These are phyloP conservation scores for Oreocharis arfaki DNA, from an alignment of 2,113 vertebrate genomes.

Conservation along the genomic window DNA sequence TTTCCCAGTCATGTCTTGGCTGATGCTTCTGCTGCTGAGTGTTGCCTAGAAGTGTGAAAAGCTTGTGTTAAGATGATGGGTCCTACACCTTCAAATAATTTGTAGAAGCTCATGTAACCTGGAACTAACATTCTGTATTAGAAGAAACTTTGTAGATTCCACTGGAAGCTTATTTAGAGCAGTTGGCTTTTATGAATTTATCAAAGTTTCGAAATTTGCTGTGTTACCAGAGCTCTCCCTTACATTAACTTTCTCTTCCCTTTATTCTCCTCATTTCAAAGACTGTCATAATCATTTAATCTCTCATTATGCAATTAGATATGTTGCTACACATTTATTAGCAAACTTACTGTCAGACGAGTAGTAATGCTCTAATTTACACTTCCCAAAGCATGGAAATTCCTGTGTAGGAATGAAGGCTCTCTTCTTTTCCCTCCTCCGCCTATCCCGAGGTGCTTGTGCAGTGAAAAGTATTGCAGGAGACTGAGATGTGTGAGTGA, in stretches of 20 bases:
- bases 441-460: not conserved
- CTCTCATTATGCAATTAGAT: conserved; percentile 8
- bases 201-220: not conserved
- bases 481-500: not conserved
- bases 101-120: not conserved
- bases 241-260: not conserved
- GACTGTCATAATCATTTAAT: not conserved
- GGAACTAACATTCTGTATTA: not conserved
- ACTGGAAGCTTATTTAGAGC: not conserved
- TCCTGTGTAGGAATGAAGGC: conserved; percentile 4
- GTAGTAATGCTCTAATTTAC: conserved; percentile 54
- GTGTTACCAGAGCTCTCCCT: not conserved
- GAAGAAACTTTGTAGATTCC: not conserved
- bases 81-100: not conserved
- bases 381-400: conserved; percentile 57
- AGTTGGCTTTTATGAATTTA: not conserved
- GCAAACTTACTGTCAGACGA: conserved; percentile 40
- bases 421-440: conserved; percentile 39
- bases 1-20: not conserved
- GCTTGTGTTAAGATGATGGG: not conserved
- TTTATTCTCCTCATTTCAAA: conserved; percentile 4
- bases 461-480: not conserved
- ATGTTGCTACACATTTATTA: conserved; percentile 53
- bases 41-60: not conserved
- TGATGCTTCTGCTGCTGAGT: not conserved